These are phyloP conservation scores for Burhinus oedicnemus DNA, from an alignment of 2,113 vertebrate species.

Conservation along the genomic window DNA sequence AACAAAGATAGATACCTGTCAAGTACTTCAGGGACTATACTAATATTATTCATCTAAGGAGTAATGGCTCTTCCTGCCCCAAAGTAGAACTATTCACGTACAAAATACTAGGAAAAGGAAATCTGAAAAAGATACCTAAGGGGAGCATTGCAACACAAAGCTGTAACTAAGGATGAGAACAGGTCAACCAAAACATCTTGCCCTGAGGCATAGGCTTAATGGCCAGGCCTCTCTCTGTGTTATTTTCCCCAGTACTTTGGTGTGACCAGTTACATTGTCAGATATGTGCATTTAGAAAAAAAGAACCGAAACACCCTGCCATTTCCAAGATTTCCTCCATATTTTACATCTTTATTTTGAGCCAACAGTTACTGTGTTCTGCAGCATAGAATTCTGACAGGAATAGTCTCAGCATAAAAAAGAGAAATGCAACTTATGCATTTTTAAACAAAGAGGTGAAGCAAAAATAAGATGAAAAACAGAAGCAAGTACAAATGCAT, in stretches of 20 bases:
- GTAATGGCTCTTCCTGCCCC: neutral
- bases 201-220: neutral
- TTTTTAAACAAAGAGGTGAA: neutral
- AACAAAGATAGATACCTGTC: neutral
- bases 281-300: neutral
- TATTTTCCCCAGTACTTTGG: neutral
- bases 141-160: neutral
- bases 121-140: neutral
- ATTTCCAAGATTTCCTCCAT: neutral
- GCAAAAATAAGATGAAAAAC: neutral
- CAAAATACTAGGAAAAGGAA: neutral
- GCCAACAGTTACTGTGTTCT: neutral
- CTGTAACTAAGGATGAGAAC: neutral
- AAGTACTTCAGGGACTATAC: neutral
- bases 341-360: neutral
- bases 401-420: neutral
- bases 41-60: neutral
- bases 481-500: neutral
- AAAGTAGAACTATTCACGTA: neutral
- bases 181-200: neutral
- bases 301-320: neutral
- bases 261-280: neutral
- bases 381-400: neutral
- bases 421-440: neutral
- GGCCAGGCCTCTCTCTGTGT: neutral